Conservation (phyloP, 2,888 invertebrate species). For the Meloe dianella region DNA sequence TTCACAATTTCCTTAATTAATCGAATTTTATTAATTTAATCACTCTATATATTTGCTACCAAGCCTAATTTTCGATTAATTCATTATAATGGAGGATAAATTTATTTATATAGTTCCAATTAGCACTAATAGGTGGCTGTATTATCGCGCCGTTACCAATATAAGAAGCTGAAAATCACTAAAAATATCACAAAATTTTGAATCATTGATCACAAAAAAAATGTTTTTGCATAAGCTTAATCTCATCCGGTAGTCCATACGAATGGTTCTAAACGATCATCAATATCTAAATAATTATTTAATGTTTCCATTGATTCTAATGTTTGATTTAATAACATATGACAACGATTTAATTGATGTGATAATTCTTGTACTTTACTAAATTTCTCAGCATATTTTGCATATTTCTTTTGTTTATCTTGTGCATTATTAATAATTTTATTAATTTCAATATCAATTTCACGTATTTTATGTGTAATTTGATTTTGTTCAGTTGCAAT, state of each 20-base stretch:
- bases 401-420: constrained; percentile 84
- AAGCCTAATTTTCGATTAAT: too few relatives aligned
- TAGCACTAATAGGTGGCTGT: too few relatives aligned
- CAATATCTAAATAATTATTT: constrained; percentile 81
- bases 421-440: constrained; percentile 73
- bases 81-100: too few relatives aligned
- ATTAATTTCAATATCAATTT: constrained; percentile 77
- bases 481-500: constrained; percentile 81
- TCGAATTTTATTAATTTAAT: too few relatives aligned
- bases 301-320: constrained; percentile 84
- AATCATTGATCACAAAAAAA: too few relatives aligned
- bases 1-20: too few relatives aligned
- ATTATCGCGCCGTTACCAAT: too few relatives aligned
- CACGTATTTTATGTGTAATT: constrained; percentile 76
- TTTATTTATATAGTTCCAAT: too few relatives aligned
- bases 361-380: constrained; percentile 83
- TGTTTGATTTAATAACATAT: constrained; percentile 81
- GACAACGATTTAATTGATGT: constrained; percentile 81
- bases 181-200: too few relatives aligned
- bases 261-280: constrained; percentile 86
- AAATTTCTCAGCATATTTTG: constrained; percentile 85
- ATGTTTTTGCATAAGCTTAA: background rate
- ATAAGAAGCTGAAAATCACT: too few relatives aligned
- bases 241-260: constrained; percentile 80
- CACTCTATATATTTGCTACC: too few relatives aligned